Evolutionary conservation across 2,797 vertebrate species (phyloP).

Genomic region (Neosalanx taihuensis): DNA sequence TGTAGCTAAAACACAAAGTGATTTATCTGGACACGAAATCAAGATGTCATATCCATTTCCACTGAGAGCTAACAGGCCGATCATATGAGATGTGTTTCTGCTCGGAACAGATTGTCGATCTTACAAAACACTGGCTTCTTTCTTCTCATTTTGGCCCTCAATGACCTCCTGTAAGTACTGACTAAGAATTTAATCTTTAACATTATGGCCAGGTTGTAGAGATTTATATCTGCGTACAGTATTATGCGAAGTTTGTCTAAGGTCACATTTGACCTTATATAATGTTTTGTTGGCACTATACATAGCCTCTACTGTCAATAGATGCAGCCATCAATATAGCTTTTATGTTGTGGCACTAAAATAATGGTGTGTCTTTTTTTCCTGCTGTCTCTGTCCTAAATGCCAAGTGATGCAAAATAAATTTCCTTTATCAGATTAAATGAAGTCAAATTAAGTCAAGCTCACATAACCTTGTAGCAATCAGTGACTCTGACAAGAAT

Average conservation of each 20-base stretch:
- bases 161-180: neutral
- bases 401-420: slow-evolving; percentile 60
- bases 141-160: slow-evolving; percentile 10
- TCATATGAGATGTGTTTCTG: slow-evolving; percentile 70
- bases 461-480: slow-evolving; percentile 52
- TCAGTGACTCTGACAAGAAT: slow-evolving; percentile 46
- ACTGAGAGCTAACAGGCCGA: slow-evolving; percentile 64
- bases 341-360: slow-evolving; percentile 54
- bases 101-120: slow-evolving; percentile 9
- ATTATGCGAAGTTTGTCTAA: slow-evolving; percentile 8
- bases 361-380: slow-evolving; percentile 34
- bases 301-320: slow-evolving; percentile 31
- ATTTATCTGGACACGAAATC: slow-evolving; percentile 69
- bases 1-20: slow-evolving; percentile 58
- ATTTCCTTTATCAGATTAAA: slow-evolving; percentile 58
- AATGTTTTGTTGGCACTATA: slow-evolving; percentile 4
- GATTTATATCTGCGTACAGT: too few relatives aligned
- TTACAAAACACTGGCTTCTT: neutral
- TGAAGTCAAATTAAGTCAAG: slow-evolving; percentile 56
- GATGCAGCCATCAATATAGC: slow-evolving; percentile 48
- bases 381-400: slow-evolving; percentile 51
- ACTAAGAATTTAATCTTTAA: neutral
- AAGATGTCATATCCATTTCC: slow-evolving; percentile 67
- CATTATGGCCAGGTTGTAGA: too few relatives aligned
- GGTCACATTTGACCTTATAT: slow-evolving; percentile 3